A percentile compares a stretch with the other conserved stretches of the same genome.
Conservation (phyloP, 2,113 vertebrate species). For the Ageneiosus marmoratus region DNA sequence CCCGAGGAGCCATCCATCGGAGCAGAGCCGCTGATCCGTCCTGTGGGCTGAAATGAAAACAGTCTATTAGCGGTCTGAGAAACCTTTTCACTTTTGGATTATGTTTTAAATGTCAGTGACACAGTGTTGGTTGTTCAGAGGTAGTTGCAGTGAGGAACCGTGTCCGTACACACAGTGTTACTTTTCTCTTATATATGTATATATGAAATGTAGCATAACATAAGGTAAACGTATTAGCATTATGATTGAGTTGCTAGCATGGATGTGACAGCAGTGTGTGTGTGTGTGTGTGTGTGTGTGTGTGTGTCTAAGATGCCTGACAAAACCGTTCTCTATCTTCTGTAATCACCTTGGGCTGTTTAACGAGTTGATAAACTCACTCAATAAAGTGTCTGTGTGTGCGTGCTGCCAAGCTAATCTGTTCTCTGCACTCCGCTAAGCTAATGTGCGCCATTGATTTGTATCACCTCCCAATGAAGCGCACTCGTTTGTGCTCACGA, state of each 20-base stretch:
- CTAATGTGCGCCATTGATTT: conserved; percentile 42
- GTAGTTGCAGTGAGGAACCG: background rate
- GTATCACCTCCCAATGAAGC: conserved; percentile 1
- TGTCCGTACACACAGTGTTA: background rate
- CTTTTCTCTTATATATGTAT: background rate
- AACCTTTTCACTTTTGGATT: background rate
- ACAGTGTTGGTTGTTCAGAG: background rate
- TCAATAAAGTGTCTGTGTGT: conserved; percentile 29
- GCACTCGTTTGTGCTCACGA: background rate
- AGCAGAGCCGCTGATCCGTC: background rate
- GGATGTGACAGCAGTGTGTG: background rate
- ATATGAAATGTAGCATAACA: background rate
- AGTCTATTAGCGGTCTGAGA: background rate
- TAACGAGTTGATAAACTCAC: conserved; percentile 44
- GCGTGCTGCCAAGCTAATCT: conserved; percentile 32
- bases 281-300: background rate
- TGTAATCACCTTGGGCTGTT: conserved; percentile 44
- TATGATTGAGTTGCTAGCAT: background rate
- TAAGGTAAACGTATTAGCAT: background rate
- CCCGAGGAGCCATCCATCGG: background rate
- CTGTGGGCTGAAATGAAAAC: conserved; percentile 5
- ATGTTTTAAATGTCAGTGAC: too few species aligned
- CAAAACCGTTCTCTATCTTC: conserved; percentile 22
- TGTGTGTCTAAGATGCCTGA: conserved; percentile 5
- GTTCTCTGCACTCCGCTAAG: conserved; percentile 34